Conservation (phyloP, 2,888 invertebrate genomes). For the Xanthia icteritia region DNA sequence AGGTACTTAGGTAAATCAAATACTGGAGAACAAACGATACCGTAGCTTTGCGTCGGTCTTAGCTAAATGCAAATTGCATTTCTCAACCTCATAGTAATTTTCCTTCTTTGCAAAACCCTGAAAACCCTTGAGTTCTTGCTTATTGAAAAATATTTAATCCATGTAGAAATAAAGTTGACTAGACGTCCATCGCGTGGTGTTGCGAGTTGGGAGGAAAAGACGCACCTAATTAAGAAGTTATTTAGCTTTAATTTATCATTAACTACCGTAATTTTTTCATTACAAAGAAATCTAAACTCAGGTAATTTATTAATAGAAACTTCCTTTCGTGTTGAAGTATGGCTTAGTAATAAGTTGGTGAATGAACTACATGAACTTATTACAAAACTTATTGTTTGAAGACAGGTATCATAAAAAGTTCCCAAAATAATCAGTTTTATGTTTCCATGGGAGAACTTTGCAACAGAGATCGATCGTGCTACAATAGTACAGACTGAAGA, state of each 20-base stretch:
- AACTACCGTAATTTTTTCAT: not conserved
- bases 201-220: conserved; percentile 3
- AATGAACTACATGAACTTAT: not conserved
- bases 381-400: not conserved
- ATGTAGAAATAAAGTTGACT: conserved; percentile 3
- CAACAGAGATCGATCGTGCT: conserved; percentile 32
- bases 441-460: conserved; percentile 18
- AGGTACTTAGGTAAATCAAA: no score
- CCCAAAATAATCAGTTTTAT: conserved; percentile 9
- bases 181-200: not conserved
- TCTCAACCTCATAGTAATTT: conserved; percentile 8
- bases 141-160: conserved; percentile 26
- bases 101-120: conserved; percentile 7
- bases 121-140: conserved; percentile 1
- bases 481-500: conserved; percentile 28
- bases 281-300: not conserved
- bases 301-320: not conserved
- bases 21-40: not conserved
- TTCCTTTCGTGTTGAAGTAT: not conserved
- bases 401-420: conserved; percentile 7
- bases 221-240: conserved; percentile 5
- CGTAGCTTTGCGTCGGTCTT: not conserved
- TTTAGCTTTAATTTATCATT: conserved; percentile 19
- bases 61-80: conserved; percentile 25
- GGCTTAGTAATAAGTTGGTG: not conserved